Evolutionary conservation across 1,140 invertebrate genomes (phyloP).

Genomic region (Hylyphantes graminicola): DNA sequence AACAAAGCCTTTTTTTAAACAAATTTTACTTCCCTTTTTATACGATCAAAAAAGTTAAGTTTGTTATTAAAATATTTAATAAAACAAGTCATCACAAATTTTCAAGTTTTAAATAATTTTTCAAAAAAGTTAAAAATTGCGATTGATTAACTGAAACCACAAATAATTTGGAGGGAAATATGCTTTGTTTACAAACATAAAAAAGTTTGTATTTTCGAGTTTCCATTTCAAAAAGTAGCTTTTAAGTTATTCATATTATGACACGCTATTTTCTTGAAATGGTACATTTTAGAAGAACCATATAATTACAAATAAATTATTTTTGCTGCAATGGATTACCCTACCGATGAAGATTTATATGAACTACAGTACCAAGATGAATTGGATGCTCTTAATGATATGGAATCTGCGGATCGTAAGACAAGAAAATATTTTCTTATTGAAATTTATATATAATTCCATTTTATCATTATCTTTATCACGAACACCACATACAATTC

Average conservation of each 20-base stretch:
- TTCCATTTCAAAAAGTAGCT: neutral
- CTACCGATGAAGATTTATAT: conserved; percentile 46
- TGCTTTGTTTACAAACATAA: conserved; percentile 39
- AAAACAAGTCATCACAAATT: too few species aligned
- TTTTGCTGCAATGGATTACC: conserved; percentile 22
- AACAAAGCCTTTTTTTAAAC: too few species aligned
- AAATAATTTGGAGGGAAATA: conserved; percentile 29
- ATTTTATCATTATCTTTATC: too few species aligned
- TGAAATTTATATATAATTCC: too few species aligned
- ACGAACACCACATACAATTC: too few species aligned
- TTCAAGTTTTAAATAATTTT: neutral
- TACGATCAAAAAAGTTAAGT: too few species aligned
- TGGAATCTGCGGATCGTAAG: conserved; percentile 14
- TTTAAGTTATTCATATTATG: neutral
- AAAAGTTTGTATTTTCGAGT: neutral
- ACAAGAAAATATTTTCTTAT: neutral
- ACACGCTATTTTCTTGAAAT: too few species aligned
- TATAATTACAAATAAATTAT: too few species aligned
- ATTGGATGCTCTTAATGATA: conserved; percentile 38
- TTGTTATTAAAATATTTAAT: too few species aligned
- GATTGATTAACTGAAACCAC: conserved; percentile 9
- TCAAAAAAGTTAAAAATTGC: neutral
- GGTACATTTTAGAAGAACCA: too few species aligned
- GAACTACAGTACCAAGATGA: conserved; percentile 53
- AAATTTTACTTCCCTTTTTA: too few species aligned